Conservation (phyloP, 2,113 vertebrate genomes). For the Oncorhynchus nerka region DNA sequence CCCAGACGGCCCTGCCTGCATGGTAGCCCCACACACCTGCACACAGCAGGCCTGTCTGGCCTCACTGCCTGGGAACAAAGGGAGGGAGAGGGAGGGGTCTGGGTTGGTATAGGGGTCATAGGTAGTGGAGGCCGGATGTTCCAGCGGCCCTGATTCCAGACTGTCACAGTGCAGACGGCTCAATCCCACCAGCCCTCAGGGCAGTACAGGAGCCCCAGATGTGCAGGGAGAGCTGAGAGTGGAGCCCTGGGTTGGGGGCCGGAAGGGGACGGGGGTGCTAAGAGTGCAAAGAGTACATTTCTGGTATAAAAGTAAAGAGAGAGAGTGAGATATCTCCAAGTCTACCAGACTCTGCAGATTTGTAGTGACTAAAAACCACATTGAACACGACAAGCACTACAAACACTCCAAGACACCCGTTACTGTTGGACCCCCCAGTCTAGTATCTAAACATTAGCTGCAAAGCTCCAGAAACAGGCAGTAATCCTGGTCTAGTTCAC, state of each 20-base stretch:
- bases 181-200: conserved; percentile 66
- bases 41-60: conserved; percentile 73
- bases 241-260: conserved; percentile 46
- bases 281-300: too few relatives aligned
- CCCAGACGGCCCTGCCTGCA: neutral
- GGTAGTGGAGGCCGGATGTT: conserved; percentile 59
- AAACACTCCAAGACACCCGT: neutral
- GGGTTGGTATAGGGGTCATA: conserved; percentile 71
- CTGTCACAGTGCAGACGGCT: conserved; percentile 67
- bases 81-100: conserved; percentile 61
- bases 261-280: conserved; percentile 29
- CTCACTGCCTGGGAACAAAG: conserved; percentile 60
- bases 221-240: conserved; percentile 66
- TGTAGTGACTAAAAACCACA: neutral
- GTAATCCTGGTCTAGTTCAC: conserved; percentile 52
- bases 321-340: conserved; percentile 46
- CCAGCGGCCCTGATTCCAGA: conserved; percentile 67
- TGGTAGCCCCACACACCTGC: conserved; percentile 7
- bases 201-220: conserved; percentile 73
- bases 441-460: too few relatives aligned
- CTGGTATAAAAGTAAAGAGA: conserved; percentile 57
- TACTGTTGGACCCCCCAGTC: too few relatives aligned
- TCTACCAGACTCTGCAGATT: conserved; percentile 17
- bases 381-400: neutral
- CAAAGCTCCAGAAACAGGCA: too few relatives aligned